A percentile compares a stretch with the other conserved stretches of the same genome.
Evolutionary conservation across 2,797 vertebrate genomes (phyloP).

Genomic region (Chiloscyllium punctatum): DNA sequence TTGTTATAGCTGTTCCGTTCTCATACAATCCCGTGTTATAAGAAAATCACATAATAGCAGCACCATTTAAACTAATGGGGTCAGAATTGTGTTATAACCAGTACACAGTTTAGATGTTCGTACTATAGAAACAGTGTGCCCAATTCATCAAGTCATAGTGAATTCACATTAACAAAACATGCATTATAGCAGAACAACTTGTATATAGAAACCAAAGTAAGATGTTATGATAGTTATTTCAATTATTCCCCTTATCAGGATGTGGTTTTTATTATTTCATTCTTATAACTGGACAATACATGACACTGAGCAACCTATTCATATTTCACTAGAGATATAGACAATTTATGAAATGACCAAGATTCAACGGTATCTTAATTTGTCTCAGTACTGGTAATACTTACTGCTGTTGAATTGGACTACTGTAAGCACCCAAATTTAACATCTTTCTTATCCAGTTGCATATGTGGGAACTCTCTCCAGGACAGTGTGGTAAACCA

Average conservation of each 20-base stretch:
- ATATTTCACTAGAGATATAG: background rate
- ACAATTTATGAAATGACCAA: background rate
- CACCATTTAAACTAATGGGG: too few species aligned
- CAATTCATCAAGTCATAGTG: too few species aligned
- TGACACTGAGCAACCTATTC: background rate
- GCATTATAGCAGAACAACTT: too few species aligned
- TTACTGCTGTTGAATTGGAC: constrained; percentile 75
- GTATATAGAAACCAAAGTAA: too few species aligned
- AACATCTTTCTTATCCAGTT: constrained; percentile 81
- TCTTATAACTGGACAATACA: background rate
- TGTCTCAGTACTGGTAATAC: constrained; percentile 44
- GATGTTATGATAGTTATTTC: background rate
- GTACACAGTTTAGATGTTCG: too few species aligned
- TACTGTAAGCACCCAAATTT: constrained; percentile 71
- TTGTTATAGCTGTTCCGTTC: too few species aligned
- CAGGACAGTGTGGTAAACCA: constrained; percentile 84
- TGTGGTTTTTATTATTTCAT: background rate
- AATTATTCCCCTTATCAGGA: background rate
- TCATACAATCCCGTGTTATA: too few species aligned
- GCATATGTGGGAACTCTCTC: constrained; percentile 78
- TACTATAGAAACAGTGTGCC: too few species aligned
- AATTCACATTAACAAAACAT: too few species aligned
- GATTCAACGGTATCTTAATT: background rate
- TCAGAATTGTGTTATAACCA: too few species aligned
- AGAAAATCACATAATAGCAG: too few species aligned